Evolutionary conservation across 2,113 vertebrate species (phyloP).

Genomic region (Arenaria interpres): DNA sequence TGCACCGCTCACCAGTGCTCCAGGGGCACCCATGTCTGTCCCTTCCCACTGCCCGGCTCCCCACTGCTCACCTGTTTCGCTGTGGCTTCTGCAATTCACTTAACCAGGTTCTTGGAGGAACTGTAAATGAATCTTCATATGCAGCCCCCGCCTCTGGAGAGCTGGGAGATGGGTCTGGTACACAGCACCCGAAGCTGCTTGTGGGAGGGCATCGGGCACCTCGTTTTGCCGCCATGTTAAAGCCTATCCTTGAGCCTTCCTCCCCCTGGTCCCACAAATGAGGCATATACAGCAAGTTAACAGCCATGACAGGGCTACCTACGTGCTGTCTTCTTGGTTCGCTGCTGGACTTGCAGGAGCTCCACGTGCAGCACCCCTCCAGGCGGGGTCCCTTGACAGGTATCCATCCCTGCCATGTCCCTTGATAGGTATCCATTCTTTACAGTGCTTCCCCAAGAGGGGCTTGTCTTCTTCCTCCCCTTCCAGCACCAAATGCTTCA

Average conservation of each 20-base stretch:
- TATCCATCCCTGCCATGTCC: too few species aligned
- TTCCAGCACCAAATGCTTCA: background rate
- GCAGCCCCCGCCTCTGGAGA: background rate
- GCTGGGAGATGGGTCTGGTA: too few species aligned
- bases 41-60: accelerated
- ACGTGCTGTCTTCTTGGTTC: background rate
- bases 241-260: background rate
- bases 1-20: background rate
- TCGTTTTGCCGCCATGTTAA: too few species aligned
- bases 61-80: background rate
- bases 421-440: background rate
- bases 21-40: background rate
- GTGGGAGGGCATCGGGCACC: accelerated
- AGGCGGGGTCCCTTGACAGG: too few species aligned
- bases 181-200: background rate
- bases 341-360: background rate
- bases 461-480: background rate
- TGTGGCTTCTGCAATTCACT: background rate
- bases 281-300: background rate
- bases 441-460: background rate
- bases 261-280: background rate
- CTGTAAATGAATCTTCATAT: background rate
- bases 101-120: accelerated
- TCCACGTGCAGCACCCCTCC: background rate
- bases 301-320: background rate